Base-by-base conservation (phyloP, 64 coral and sea anemone species). In the Platygyra sinensis region DNA sequence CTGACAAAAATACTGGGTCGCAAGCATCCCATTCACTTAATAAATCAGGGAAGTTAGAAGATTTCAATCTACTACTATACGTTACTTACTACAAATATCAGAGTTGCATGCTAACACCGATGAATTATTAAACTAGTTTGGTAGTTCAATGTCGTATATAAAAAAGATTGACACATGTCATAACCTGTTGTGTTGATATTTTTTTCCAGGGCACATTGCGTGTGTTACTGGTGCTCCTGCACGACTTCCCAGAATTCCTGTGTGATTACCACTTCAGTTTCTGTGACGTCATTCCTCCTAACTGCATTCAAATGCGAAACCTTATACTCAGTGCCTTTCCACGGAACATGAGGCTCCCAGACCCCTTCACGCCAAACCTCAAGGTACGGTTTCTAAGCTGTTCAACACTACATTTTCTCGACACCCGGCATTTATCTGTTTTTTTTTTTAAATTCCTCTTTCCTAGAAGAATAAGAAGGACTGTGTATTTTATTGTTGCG, bases 261-360 rank as follows among this genome's bases (percentile, higher is more conserved):
- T 99, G 97, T 73, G 97, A 99, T 81, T 99, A 96, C 76, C 97
- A 99, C 89, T 99, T 99, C 80, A 99, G 97, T 86, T 99, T 99
- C 73, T 99, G 97, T 96, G 97, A 99, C 57, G 97, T 99, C 89
- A 99, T 99, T 51, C 97, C 97, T 17, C 97, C 97, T 3, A 99
- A 99, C 84, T 99, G 97, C 74, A 99, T 99, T 31, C 97, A 99
- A 76, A 99, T 99, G 97, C 90, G 97, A 28, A 99, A 99, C 74
- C 63, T 99, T 20, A 99, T 99, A 31, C 85, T 99, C 1, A 99
- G 97, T 72, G 97, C 97, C 52, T 99, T 99, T 50, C 97, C 97
- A 18, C 89, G 97, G 16, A 99, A 99, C 78, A 99, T 99, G 97
- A 86, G 97, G 50, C 83, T 99, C 17, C 96, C 96, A 29, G 96